phyloP scores from a whole-genome alignment of 2,797 vertebrate genomes.

The Paedocypris micromegethes region DNA sequence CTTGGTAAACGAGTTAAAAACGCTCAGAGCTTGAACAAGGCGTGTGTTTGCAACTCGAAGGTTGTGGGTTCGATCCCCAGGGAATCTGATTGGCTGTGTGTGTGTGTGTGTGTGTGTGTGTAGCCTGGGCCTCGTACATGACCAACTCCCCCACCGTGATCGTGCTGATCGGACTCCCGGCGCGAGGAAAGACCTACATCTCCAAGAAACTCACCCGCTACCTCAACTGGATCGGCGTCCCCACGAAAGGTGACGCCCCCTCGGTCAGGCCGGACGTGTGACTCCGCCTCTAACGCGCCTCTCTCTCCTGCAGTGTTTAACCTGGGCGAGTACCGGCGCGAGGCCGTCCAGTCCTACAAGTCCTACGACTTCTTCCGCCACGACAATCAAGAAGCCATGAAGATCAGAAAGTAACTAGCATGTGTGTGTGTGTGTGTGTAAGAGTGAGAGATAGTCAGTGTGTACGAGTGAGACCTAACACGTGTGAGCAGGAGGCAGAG shows the following conservation, averaged over 20 bases:
- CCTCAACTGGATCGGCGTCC: conserved; percentile 97
- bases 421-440: neutral
- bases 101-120: neutral
- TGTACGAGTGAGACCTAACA: no score
- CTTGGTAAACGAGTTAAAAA: no score
- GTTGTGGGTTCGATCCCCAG: no score
- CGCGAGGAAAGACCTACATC: conserved; percentile 92
- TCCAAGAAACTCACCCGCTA: conserved; percentile 96
- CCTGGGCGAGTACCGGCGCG: conserved; percentile 88
- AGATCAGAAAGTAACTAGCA: conserved; percentile 85
- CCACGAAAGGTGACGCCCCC: conserved; percentile 81
- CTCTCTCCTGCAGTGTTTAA: conserved; percentile 81
- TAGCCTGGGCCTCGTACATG: conserved; percentile 96
- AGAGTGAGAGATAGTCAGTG: no score
- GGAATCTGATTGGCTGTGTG: neutral
- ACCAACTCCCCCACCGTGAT: conserved; percentile 93
- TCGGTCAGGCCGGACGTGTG: no score
- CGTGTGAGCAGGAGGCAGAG: no score
- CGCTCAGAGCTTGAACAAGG: no score
- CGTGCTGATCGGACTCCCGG: conserved; percentile 92
- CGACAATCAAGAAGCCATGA: conserved; percentile 94
- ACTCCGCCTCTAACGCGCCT: conserved; percentile 12
- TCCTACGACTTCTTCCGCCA: conserved; percentile 97
- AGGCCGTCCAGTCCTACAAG: conserved; percentile 89
- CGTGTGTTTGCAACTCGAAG: no score